These are phyloP conservation scores for Puffinus mauretanicus DNA, from an alignment of 2,113 vertebrate genomes.

Conservation along the genomic window DNA sequence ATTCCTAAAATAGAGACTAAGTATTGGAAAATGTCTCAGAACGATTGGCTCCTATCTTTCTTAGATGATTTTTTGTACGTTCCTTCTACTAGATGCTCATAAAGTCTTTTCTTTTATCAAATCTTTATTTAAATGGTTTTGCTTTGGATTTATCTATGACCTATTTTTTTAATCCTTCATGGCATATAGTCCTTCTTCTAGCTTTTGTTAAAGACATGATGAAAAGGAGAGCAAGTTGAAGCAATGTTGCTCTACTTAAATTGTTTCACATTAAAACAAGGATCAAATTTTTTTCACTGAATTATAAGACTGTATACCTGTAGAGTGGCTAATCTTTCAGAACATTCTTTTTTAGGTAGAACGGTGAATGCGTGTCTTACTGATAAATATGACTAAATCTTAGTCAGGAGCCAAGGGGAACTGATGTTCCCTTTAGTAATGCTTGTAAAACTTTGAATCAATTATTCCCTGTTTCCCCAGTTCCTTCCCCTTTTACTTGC, in stretches of 20 bases:
- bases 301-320: neutral
- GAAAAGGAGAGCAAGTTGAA: neutral
- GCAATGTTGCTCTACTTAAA: neutral
- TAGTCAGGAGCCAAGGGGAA: neutral
- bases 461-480: neutral
- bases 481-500: neutral
- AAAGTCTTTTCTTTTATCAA: slow-evolving; percentile 25
- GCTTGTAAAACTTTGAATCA: neutral
- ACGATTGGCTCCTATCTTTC: neutral
- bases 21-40: neutral
- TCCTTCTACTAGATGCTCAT: neutral
- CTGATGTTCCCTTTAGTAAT: neutral
- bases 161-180: slow-evolving; percentile 19
- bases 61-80: neutral
- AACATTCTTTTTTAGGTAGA: neutral
- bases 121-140: slow-evolving; percentile 44
- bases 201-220: neutral
- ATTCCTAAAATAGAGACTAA: neutral
- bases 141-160: slow-evolving; percentile 21
- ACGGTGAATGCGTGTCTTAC: neutral
- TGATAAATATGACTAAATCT: neutral
- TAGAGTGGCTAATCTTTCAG: neutral
- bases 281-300: neutral
- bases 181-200: neutral
- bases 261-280: slow-evolving; percentile 10